phyloP scores from a whole-genome alignment of 2,797 vertebrate species.

The Acrossocheilus wenchowensis region DNA sequence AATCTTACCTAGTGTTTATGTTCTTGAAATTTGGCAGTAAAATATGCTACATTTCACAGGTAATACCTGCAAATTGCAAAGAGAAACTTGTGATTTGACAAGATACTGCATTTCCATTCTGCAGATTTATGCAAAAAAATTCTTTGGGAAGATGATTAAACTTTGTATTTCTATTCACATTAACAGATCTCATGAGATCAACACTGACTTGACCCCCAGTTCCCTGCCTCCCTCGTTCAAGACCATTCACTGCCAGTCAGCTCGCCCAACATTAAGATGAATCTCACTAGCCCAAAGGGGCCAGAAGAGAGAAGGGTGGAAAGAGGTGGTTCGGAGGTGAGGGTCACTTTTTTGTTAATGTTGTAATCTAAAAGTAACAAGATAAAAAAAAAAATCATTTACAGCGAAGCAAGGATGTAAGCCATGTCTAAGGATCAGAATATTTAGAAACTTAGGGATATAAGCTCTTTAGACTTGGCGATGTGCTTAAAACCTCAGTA shows the following conservation, averaged over 20 bases:
- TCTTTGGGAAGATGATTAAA: neutral
- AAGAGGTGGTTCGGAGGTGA: constrained; percentile 97
- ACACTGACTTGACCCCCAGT: constrained; percentile 81
- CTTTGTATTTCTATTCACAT: neutral
- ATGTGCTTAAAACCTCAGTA: neutral
- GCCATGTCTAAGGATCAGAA: neutral
- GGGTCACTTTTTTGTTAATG: neutral
- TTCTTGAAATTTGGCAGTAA: neutral
- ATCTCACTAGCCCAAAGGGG: constrained; percentile 96
- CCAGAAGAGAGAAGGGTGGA: constrained; percentile 99
- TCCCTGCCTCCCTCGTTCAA: constrained; percentile 88
- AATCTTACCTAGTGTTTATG: neutral
- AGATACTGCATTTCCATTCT: neutral
- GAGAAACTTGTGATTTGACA: neutral
- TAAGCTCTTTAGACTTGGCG: neutral
- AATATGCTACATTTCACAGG: neutral
- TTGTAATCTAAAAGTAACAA: neutral
- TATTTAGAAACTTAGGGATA: neutral
- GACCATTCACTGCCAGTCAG: constrained; percentile 89
- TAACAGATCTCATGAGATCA: constrained; percentile 74
- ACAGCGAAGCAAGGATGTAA: neutral
- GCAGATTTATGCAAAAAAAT: neutral
- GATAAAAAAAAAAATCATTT: neutral
- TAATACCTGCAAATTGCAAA: neutral
- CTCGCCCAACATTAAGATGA: constrained; percentile 94